Conservation (phyloP, 2,113 vertebrate genomes). For the Urocolius indicus region DNA sequence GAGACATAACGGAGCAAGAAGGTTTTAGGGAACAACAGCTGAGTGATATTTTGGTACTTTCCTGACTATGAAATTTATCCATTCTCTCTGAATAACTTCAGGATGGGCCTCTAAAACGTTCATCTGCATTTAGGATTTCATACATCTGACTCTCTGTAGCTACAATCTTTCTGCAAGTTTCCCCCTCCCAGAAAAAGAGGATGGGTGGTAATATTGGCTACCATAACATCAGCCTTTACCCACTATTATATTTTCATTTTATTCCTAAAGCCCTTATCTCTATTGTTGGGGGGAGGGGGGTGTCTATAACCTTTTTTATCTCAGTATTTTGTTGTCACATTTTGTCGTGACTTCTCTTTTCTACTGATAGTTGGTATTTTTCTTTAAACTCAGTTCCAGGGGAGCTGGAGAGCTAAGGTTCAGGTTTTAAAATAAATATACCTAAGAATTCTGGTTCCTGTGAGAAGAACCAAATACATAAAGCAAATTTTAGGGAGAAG, state of each 20-base stretch:
- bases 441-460: background rate
- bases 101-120: background rate
- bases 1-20: background rate
- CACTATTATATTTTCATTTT: background rate
- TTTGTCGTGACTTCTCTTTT: background rate
- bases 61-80: background rate
- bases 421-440: slow-evolving; percentile 2
- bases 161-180: background rate
- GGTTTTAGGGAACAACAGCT: background rate
- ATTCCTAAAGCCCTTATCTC: background rate
- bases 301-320: background rate
- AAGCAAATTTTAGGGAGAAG: background rate
- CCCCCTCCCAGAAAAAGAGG: background rate
- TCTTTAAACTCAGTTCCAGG: background rate
- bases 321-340: background rate
- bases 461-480: background rate
- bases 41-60: background rate
- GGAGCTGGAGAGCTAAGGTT: background rate
- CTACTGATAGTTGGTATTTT: background rate
- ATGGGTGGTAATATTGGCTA: background rate
- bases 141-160: background rate
- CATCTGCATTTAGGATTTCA: background rate
- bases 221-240: background rate
- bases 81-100: background rate
- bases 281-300: background rate